Conservation (phyloP, 2,797 vertebrate genomes). For the Danio albolineatus region DNA sequence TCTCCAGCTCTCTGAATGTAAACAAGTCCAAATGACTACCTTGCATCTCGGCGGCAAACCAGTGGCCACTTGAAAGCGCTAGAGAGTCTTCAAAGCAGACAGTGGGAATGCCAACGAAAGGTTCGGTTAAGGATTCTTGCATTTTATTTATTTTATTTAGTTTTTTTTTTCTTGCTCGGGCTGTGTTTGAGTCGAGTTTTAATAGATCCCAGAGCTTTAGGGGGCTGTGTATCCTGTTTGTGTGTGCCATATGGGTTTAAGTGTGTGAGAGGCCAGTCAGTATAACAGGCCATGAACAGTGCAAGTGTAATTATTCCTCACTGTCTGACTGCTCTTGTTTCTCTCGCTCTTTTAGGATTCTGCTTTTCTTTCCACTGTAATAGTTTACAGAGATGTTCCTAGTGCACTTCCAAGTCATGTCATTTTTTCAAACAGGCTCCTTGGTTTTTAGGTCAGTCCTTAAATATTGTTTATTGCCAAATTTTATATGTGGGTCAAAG, state of each 20-base stretch:
- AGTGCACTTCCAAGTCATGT: slow-evolving; percentile 64
- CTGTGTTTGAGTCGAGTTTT: background rate
- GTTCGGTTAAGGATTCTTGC: slow-evolving; percentile 34
- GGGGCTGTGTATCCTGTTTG: slow-evolving; percentile 45
- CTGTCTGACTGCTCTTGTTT: slow-evolving; percentile 4
- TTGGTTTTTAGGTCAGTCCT: background rate
- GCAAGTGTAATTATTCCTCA: background rate
- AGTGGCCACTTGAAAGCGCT: slow-evolving; percentile 34
- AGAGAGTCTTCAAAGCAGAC: slow-evolving; percentile 28
- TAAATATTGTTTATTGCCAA: background rate
- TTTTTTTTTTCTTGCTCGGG: background rate
- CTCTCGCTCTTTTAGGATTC: slow-evolving; percentile 15
- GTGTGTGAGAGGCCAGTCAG: slow-evolving; percentile 31
- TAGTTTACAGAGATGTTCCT: slow-evolving; percentile 65
- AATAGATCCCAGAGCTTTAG: slow-evolving; percentile 47
- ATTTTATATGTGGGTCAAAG: background rate
- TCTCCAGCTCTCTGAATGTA: slow-evolving; percentile 8
- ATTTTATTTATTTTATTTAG: slow-evolving; percentile 8
- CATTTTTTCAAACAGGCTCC: background rate
- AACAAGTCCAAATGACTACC: slow-evolving; percentile 37
- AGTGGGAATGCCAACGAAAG: slow-evolving; percentile 33
- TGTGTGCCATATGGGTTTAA: slow-evolving; percentile 45
- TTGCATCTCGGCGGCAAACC: slow-evolving; percentile 23
- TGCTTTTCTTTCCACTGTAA: slow-evolving; percentile 66
- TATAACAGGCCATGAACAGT: slow-evolving; percentile 18